Evolutionary conservation across 2,888 invertebrate genomes (phyloP).

Genomic region (Orthosia gracilis): DNA sequence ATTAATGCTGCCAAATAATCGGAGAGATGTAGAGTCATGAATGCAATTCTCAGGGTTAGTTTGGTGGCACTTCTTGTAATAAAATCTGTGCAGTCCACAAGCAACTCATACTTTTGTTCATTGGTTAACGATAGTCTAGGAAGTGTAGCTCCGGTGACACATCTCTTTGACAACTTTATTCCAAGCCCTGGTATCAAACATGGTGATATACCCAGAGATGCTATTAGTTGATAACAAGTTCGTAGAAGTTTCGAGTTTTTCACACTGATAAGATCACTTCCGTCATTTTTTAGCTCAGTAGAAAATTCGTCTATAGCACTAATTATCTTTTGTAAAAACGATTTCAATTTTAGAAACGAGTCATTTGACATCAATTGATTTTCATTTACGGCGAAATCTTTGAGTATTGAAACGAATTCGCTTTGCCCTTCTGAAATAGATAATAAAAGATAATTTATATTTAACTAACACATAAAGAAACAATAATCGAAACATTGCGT

Average conservation of each 20-base stretch:
- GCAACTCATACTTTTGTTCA: conserved; percentile 88
- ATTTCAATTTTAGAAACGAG: conserved; percentile 75
- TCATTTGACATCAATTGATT: conserved; percentile 49
- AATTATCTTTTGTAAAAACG: conserved; percentile 85
- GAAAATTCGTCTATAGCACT: conserved; percentile 84
- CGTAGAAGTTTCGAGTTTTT: conserved; percentile 92
- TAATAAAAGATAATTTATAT: conserved; percentile 6
- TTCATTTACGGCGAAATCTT: conserved; percentile 50
- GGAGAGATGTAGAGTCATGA: conserved; percentile 90
- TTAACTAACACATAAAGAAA: neutral
- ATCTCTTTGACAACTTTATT: conserved; percentile 86
- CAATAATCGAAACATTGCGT: neutral
- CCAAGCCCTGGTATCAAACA: conserved; percentile 93
- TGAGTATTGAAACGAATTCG: conserved; percentile 70
- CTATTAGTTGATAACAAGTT: conserved; percentile 91
- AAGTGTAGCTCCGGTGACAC: conserved; percentile 77
- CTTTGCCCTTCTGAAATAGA: conserved; percentile 78
- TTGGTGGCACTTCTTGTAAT: conserved; percentile 86
- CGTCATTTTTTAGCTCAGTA: conserved; percentile 74
- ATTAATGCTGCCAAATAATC: conserved; percentile 93
- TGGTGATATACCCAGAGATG: conserved; percentile 93
- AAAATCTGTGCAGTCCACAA: conserved; percentile 88
- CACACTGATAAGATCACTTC: conserved; percentile 91
- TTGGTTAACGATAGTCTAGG: conserved; percentile 81
- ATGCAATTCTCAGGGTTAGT: conserved; percentile 90